These are phyloP conservation scores for Cyprinodon brontotheroides DNA, from an alignment of 2,113 vertebrate species.

Conservation along the genomic window DNA sequence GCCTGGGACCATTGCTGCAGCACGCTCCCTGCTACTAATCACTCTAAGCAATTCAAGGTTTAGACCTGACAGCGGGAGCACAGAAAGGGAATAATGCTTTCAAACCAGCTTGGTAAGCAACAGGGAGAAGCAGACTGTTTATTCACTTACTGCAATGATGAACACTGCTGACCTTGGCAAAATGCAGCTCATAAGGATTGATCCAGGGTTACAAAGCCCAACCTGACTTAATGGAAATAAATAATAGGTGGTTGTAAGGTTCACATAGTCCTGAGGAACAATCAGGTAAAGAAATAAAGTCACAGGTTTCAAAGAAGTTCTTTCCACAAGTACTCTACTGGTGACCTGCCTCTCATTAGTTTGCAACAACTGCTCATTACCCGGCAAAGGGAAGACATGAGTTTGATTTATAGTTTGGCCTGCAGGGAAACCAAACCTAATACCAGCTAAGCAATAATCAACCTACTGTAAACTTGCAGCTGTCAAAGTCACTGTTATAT, in stretches of 20 bases:
- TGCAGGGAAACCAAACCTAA: conserved; percentile 59
- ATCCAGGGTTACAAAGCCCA: conserved; percentile 13
- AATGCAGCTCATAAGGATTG: conserved; percentile 19
- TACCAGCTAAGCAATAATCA: conserved; percentile 72
- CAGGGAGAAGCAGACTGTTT: conserved; percentile 52
- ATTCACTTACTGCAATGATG: conserved; percentile 54
- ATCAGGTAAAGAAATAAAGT: conserved; percentile 19
- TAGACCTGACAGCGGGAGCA: conserved; percentile 52
- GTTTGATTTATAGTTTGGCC: conserved; percentile 66
- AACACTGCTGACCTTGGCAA: conserved; percentile 49
- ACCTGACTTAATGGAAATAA: conserved; percentile 31
- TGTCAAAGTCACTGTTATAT: conserved; percentile 41
- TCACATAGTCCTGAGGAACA: conserved; percentile 24
- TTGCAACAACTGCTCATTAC: conserved; percentile 70
- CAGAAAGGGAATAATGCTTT: conserved; percentile 54
- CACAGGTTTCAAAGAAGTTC: conserved; percentile 35
- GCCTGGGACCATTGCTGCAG: conserved; percentile 60
- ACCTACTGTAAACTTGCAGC: conserved; percentile 52
- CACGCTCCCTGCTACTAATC: conserved; percentile 71
- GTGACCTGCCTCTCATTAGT: conserved; percentile 70
- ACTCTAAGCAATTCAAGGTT: conserved; percentile 66
- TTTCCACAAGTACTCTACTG: conserved; percentile 37
- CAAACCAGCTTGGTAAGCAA: conserved; percentile 67
- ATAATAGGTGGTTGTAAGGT: conserved; percentile 32
- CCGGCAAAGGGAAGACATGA: conserved; percentile 41